Conservation (phyloP, 2,888 invertebrate genomes). For the Luperina nickerlii region DNA sequence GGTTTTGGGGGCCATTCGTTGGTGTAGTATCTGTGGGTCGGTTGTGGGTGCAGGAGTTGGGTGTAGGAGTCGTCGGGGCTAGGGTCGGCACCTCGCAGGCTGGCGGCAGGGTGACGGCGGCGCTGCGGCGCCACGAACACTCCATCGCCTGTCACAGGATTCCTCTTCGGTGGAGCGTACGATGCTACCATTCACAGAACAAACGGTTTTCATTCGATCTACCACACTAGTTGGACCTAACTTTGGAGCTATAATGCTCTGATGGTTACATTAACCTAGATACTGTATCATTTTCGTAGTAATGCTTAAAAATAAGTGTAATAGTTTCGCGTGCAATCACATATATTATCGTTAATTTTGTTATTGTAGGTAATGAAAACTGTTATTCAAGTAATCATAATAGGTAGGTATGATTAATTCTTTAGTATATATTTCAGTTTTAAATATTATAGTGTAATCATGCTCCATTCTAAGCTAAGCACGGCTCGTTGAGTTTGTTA, state of each 20-base stretch:
- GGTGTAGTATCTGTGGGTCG: slow-evolving; percentile 85
- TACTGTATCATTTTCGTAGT: slow-evolving; percentile 15
- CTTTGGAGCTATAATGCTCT: slow-evolving; percentile 21
- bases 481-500: slow-evolving; percentile 58
- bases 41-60: slow-evolving; percentile 81
- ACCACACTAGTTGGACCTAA: slow-evolving; percentile 59
- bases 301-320: slow-evolving; percentile 37
- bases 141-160: slow-evolving; percentile 92
- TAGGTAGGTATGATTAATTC: slow-evolving; percentile 15
- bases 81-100: slow-evolving; percentile 89
- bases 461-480: slow-evolving; percentile 73
- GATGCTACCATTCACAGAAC: slow-evolving; percentile 88
- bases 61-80: slow-evolving; percentile 73
- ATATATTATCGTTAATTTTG: slow-evolving; percentile 17
- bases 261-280: slow-evolving; percentile 18
- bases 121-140: slow-evolving; percentile 89
- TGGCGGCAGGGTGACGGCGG: slow-evolving; percentile 86
- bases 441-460: slow-evolving; percentile 66
- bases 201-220: slow-evolving; percentile 86
- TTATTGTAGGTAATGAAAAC: slow-evolving; percentile 30
- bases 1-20: slow-evolving; percentile 84
- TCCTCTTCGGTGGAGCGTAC: slow-evolving; percentile 90
- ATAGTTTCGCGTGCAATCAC: slow-evolving; percentile 36
- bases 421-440: slow-evolving; percentile 35
- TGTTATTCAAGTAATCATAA: slow-evolving; percentile 34